Base-by-base conservation (phyloP, 2,113 vertebrate species). In the Zosterops borbonicus region DNA sequence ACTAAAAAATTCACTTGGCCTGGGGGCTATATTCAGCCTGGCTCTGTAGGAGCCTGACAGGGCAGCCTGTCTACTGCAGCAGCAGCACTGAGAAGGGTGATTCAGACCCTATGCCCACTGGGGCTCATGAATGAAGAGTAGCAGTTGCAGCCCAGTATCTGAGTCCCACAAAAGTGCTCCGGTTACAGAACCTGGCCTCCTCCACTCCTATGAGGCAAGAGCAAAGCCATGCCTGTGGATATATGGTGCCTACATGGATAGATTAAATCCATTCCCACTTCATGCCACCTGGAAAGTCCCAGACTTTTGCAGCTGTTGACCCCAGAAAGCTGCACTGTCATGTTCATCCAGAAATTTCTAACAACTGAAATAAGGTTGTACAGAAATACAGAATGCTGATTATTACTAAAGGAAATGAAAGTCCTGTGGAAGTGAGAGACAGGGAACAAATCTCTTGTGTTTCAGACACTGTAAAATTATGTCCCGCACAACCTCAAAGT, bases 1-100 rank as follows among this genome's bases (percentile, higher is more conserved):
- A 71, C 88, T 75, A 55, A 96, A 96, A 96, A 95, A 95, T 76
- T 63, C 94, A 90, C 91, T 91, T 96, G 96, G 86, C 97, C 95
- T 83, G 41, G 46, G 90, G 97, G 89, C 88, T 97, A 9, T 92
- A 67, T 25, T 74, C 39, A 82, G 60, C 59, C 52, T 70, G 68
- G 21, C 25, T 80, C 75, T 62, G 7, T 25, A 50, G 71, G 52
- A 18, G 31, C 37, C 47, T 70, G 75, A 67, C 2, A 5, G 68
- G 82, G 56, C 44, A 67, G 64, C 49, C 9, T 0, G 0, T 22
- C 47, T 41, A 27, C 47, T 41, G 76, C 33, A 42, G 68, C 29
- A 59, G 23, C 2, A 2, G 58, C 42, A 22, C 35, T 9, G 22
- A 14, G 27, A 87, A 79, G 27, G 35, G 52, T 2, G 6, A 64